Percentiles rank a stretch among this genome's conserved stretches.
phyloP scores from a whole-genome alignment of 2,113 vertebrate species.

The Leiothrix lutea region DNA sequence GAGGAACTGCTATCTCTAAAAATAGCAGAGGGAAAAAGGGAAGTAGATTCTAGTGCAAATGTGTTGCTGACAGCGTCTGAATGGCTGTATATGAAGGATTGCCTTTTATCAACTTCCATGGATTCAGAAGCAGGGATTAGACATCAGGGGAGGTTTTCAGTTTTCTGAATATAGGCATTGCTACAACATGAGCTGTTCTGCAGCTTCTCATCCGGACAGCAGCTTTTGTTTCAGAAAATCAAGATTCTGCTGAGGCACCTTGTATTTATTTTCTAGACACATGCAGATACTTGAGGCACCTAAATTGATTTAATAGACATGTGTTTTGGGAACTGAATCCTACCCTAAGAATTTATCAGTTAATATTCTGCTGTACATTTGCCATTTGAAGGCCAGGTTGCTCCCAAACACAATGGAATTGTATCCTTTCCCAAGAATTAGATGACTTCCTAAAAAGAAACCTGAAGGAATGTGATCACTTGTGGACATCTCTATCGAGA shows the following conservation, averaged over 20 bases:
- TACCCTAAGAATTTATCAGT: neutral
- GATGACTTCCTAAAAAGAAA: neutral
- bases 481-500: neutral
- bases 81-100: neutral
- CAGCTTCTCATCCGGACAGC: neutral
- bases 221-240: neutral
- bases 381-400: neutral
- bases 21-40: neutral
- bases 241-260: neutral
- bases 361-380: neutral
- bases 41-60: neutral
- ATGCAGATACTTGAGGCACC: neutral
- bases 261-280: neutral
- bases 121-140: neutral
- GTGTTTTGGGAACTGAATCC: neutral
- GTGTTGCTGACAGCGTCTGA: neutral
- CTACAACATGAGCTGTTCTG: neutral
- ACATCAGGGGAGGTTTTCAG: neutral
- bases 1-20: neutral
- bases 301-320: neutral
- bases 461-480: neutral
- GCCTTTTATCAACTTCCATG: neutral
- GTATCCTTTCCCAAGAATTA: neutral
- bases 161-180: neutral
- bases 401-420: neutral